Base-by-base conservation (phyloP, 2,797 vertebrate species). In the Clarias platycephalus region DNA sequence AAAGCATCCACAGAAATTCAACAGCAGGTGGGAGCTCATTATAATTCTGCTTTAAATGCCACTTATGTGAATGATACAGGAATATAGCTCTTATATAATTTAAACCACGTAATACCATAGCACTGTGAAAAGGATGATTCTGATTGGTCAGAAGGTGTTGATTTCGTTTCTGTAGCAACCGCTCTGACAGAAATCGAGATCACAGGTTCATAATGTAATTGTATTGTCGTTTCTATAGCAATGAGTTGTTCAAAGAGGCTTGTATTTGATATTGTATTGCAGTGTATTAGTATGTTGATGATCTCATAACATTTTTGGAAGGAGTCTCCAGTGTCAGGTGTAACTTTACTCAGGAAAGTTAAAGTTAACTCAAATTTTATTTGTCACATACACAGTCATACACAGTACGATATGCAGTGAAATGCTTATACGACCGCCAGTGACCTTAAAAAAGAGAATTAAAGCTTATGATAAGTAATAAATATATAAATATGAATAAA, bases 1-100 rank as follows among this genome's bases (percentile, higher is more conserved):
- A 92, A 99, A 97, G 88, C 93, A 96, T 88, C 97, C 97, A 0
- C 96, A 96, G 90, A 98, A 95, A 90, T 99, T 98, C 92, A 99
- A 96, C 90, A 99, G 97, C 96, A 96, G 97, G 97, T 98, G 80
- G 92, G 70, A 58, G 34, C 22, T 81, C 16, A 15, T 28, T 44
- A 37, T 53, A 26, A 70, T 81, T 26, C 31, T n/a, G 22, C 24
- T 18, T 5, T 10, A 24, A 68, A 26, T 53, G 63, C 40, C 62
- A 53, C 34, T 28, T 3, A 31, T 22, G 40, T 26, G 13, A 49
- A 44, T 37, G 2, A 71, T 6, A 49, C 44, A 49, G 44, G 44
- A 22, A 37, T 40, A 37, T 40, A 4, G 18, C 22, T 68, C 2
- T 18, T 3, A 18, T 67, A 18, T 18, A 4, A 28, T 6, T 49